Evolutionary conservation across 2,888 invertebrate species (phyloP).

Genomic region (Ochropleura leucogaster): DNA sequence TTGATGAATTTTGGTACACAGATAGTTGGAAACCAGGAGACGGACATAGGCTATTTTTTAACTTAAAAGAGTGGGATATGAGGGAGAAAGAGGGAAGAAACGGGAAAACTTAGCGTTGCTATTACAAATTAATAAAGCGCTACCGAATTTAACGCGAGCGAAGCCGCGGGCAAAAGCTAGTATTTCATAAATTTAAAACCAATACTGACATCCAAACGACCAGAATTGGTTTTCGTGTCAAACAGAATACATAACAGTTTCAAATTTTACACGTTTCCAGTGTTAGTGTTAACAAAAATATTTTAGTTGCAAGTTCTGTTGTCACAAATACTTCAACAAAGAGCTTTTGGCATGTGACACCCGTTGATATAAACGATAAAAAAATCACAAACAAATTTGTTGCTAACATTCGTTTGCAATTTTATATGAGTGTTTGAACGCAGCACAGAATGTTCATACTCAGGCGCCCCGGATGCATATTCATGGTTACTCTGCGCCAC

Average conservation of each 20-base stretch:
- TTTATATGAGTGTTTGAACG: constrained; percentile 72
- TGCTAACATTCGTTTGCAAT: constrained; percentile 47
- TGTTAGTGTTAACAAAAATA: constrained; percentile 47
- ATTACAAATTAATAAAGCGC: too few species aligned
- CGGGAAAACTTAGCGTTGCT: too few species aligned
- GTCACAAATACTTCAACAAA: constrained; percentile 48
- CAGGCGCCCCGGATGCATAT: constrained; percentile 88
- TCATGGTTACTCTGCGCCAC: constrained; percentile 87
- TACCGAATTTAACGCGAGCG: too few species aligned
- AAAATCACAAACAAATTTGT: constrained; percentile 14
- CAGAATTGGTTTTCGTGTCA: constrained; percentile 10
- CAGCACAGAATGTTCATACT: constrained; percentile 85
- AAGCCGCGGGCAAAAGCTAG: too few species aligned
- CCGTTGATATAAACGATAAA: constrained; percentile 7
- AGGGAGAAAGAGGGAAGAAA: too few species aligned
- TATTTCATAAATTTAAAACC: neutral
- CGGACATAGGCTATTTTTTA: too few species aligned
- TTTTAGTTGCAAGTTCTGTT: constrained; percentile 47
- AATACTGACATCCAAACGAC: constrained; percentile 6
- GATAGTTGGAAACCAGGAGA: too few species aligned
- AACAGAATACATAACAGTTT: constrained; percentile 35
- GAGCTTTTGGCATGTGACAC: constrained; percentile 39
- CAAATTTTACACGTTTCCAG: constrained; percentile 40
- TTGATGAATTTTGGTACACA: too few species aligned
- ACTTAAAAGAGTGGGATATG: too few species aligned